Conservation (phyloP, 2,797 vertebrate genomes). For the Fistularia commersonii region DNA sequence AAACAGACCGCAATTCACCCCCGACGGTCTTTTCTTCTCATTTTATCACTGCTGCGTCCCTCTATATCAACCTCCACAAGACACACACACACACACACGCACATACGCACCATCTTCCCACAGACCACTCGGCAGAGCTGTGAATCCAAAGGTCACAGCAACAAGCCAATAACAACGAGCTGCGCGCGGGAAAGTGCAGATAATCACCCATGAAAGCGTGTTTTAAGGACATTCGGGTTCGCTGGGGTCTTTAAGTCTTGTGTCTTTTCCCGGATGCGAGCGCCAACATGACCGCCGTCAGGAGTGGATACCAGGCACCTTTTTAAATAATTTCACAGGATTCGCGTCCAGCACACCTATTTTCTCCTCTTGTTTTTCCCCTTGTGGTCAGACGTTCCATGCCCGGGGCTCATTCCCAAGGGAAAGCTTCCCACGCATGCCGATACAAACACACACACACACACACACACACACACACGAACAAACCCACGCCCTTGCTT, state of each 20-base stretch:
- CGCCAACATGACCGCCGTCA: slow-evolving; percentile 26
- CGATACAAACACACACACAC: neutral
- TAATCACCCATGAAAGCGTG: slow-evolving; percentile 14
- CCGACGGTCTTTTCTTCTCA: neutral
- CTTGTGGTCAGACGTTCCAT: slow-evolving; percentile 24
- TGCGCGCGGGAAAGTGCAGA: slow-evolving; percentile 6
- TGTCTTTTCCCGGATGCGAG: slow-evolving; percentile 19
- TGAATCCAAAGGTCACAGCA: slow-evolving; percentile 10
- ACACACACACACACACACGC: no score
- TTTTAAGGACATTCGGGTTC: slow-evolving; percentile 15
- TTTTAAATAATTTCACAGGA: slow-evolving; percentile 23
- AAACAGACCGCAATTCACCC: slow-evolving; percentile 6
- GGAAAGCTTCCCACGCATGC: slow-evolving; percentile 35
- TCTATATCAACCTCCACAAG: neutral
- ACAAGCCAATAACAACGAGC: slow-evolving; percentile 5
- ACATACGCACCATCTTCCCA: neutral
- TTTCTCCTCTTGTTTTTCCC: slow-evolving; percentile 41
- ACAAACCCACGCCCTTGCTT: slow-evolving; percentile 36
- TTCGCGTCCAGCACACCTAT: slow-evolving; percentile 27
- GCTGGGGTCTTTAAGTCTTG: slow-evolving; percentile 5
- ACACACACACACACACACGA: slow-evolving; percentile 14
- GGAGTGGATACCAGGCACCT: slow-evolving; percentile 25
- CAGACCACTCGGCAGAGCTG: neutral
- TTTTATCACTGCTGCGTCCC: no score
- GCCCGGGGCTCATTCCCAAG: slow-evolving; percentile 56